Percentiles rank a stretch among this genome's conserved stretches.
These are phyloP conservation scores for Sapajus apella DNA, from an alignment of 2,113 vertebrate species.

Conservation along the genomic window DNA sequence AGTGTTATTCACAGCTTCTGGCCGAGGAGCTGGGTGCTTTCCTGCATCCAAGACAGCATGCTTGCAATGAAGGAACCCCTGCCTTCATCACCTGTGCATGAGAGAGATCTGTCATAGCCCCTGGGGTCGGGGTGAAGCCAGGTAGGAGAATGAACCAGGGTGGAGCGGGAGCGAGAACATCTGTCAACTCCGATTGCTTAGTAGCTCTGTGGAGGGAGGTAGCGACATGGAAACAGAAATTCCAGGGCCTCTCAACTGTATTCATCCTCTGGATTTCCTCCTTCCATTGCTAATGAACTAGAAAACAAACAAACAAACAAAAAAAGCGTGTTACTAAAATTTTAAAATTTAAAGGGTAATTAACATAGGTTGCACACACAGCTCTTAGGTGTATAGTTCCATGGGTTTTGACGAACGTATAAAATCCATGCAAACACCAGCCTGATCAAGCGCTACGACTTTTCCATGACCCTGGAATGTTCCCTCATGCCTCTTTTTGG, in stretches of 20 bases:
- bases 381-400: not conserved
- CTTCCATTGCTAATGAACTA: slow-evolving; percentile 14
- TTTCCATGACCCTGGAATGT: not conserved
- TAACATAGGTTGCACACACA: not conserved
- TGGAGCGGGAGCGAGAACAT: not conserved
- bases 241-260: not conserved
- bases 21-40: not conserved
- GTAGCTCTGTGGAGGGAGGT: not conserved
- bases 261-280: not conserved
- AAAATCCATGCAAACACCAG: not conserved
- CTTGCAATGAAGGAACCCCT: not conserved
- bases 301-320: slow-evolving; percentile 5
- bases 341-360: not conserved
- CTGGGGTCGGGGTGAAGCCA: too few species aligned
- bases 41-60: not conserved
- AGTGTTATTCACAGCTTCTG: slow-evolving; percentile 67
- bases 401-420: not conserved
- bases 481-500: not conserved
- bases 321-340: not conserved
- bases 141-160: rapidly evolving
- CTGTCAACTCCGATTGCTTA: not conserved
- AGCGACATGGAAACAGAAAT: not conserved
- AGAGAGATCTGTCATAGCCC: not conserved
- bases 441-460: rapidly evolving
- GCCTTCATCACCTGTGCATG: not conserved